phyloP scores from a whole-genome alignment of 2,113 vertebrate species.

The Petrocephalus zakoni region DNA sequence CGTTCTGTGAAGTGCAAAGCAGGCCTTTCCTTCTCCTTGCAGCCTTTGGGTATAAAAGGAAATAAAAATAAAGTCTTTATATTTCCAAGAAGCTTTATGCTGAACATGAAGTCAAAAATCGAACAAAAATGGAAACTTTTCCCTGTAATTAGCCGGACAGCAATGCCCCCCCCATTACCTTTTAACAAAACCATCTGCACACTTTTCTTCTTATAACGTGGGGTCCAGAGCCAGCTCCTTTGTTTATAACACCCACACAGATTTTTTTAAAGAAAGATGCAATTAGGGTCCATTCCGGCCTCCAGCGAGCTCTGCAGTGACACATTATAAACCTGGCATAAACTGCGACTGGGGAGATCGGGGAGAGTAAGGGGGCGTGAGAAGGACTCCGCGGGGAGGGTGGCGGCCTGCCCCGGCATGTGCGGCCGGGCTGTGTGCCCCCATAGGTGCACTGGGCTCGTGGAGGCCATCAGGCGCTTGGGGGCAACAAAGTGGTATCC shows the following conservation, averaged over 20 bases:
- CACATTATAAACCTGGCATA: not conserved
- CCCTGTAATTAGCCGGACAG: not conserved
- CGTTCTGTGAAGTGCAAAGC: not conserved
- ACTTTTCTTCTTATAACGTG: not conserved
- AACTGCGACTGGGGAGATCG: not conserved
- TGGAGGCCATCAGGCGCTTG: not conserved
- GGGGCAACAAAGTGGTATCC: not conserved
- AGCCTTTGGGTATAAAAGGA: not conserved
- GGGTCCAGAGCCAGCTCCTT: not conserved
- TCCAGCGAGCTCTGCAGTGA: not conserved
- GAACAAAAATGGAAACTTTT: not conserved
- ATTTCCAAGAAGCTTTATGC: not conserved
- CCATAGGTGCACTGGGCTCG: not conserved
- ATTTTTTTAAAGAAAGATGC: not conserved
- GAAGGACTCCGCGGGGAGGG: not conserved
- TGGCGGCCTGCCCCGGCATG: not conserved
- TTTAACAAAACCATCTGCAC: not conserved
- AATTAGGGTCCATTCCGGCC: not conserved
- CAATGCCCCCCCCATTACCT: not conserved
- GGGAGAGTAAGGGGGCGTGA: not conserved
- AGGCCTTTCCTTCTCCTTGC: not conserved
- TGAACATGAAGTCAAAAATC: not conserved
- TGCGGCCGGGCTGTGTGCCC: not conserved
- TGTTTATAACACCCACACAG: not conserved
- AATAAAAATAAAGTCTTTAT: not conserved